Evolutionary conservation across 2,113 vertebrate genomes (phyloP).

Genomic region (Elephantulus edwardii): DNA sequence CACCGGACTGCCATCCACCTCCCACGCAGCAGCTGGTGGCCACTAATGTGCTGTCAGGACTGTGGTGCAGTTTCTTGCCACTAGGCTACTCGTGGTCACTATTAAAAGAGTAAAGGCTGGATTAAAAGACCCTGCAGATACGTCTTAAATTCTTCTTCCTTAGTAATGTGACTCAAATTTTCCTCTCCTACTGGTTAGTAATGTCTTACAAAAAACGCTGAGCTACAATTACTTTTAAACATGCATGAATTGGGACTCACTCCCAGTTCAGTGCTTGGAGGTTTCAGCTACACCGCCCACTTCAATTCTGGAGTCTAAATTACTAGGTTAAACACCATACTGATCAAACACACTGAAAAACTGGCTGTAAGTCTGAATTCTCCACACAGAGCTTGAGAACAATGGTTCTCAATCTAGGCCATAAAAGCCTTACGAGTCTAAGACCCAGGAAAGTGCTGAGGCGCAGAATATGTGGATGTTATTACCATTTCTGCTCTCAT

Average conservation of each 20-base stretch:
- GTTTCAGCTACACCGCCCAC: conserved; percentile 48
- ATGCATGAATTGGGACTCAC: conserved; percentile 54
- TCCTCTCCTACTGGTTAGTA: conserved; percentile 38
- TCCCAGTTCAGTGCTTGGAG: conserved; percentile 51
- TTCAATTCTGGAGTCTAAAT: conserved; percentile 71
- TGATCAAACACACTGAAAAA: conserved; percentile 50
- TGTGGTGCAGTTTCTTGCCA: too few relatives aligned
- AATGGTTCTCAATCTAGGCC: conserved; percentile 8
- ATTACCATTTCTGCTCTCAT: conserved; percentile 25
- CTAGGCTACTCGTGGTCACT: too few relatives aligned
- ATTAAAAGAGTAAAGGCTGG: conserved; percentile 12
- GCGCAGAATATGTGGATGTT: conserved; percentile 14
- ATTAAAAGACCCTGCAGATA: neutral
- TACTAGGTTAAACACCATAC: conserved; percentile 55
- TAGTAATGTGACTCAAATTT: conserved; percentile 40
- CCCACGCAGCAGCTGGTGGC: too few relatives aligned
- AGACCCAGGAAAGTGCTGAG: neutral
- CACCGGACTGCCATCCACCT: too few relatives aligned
- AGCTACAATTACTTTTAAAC: conserved; percentile 59
- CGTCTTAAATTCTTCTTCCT: conserved; percentile 40
- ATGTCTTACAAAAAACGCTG: conserved; percentile 45
- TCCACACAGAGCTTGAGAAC: conserved; percentile 26
- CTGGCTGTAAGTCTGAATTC: conserved; percentile 45
- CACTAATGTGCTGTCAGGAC: too few relatives aligned
- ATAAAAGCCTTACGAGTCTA: neutral